Evolutionary conservation across 2,113 vertebrate species (phyloP), one percentile per base, ranked within the genome.

Genomic region (Syngnathoides biaculeatus): DNA sequence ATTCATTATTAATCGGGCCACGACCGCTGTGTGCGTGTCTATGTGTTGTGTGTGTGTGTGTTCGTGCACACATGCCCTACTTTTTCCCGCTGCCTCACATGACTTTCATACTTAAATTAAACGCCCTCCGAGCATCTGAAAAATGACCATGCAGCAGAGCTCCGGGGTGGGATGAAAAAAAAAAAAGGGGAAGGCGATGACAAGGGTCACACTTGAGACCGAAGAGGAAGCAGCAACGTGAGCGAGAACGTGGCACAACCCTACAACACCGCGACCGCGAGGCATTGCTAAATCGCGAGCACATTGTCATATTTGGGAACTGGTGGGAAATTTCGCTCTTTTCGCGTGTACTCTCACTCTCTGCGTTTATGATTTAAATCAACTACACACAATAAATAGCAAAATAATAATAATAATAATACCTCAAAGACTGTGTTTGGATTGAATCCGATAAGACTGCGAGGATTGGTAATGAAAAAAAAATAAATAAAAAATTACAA

Each of bases 161-260:
- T 40, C 8, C 8, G 58, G 58, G 20, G 20, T 24, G 19, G 39
- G n/a, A 40, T 40, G 58, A 61, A 40, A n/a, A n/a, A n/a, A n/a
- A n/a, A n/a, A n/a, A n/a, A 61, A 59, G 57, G 38, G 57, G 38
- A 61, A 60, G 38, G 52, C 22, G 52, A 55, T 55, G 52, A 61
- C 20, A 35, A 61, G 35, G 14, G 20, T 22, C 40, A 40, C 58
- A 61, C 52, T 55, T 61, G 38, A 61, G 20, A 7, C 38, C 8
- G 14, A 22, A 61, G n/a, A 61, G 58, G 58, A 61, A 61, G 57
- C 30, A 59, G 39, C 52, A 59, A 57, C 17, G 11, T 20, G 56
- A 35, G 19, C 27, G 13, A 5, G 30, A 24, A 4, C 8, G 38
- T 1, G 9, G 30, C 56, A 38, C 11, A 12, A 58, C 12, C 5